Evolutionary conservation across 30 jellyfish, hydroid and myxozoan species (phyloP), one percentile per base, ranked within the genome.

Genomic region (Aurelia coerulea): DNA sequence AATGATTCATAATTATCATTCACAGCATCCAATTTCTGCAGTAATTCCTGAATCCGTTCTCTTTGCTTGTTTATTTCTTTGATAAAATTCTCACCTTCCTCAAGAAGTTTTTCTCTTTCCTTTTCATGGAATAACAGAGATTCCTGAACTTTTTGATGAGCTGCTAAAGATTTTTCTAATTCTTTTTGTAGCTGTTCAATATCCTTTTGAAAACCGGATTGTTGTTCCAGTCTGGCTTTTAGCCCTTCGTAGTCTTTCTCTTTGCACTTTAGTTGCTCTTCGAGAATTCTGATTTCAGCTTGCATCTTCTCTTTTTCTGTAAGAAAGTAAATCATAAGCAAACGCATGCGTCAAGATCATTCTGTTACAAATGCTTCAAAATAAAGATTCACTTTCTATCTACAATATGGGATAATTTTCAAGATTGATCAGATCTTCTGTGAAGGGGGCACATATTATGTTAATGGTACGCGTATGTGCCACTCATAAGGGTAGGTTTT

Each of bases 141-240:
- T 51, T 81, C 96, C 76, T 95, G 96, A 4, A 95, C 85, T 16
- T 80, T 86, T 31, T 79, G 59, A 65, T 95, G 99, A 16, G 98
- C 90, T 54, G 78, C 96, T 33, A 90, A 71, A 12, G 98, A 90
- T 52, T 85, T 95, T 42, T 95, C 99, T 56, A 90, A 71, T 69
- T 95, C 97, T 35, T 58, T 35, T 49, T 84, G 89, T 72, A 95
- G 50, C 75, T 51, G 23, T 58, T 95, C 98, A 17, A 95, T 84
- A 51, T 95, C 99, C 6, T 46, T 64, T 68, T 85, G 94, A 12
- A 95, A 89, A 12, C 72, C 93, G 1, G 84, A 51, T 41, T 95
- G 98, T 15, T 87, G 60, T 41, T 68, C 73, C 75, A 95, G 46
- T 62, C 84, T 79, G 80, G 33, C 32, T 42, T 72, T 83, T 60